A percentile compares a stretch with the other conserved stretches of the same genome.
phyloP scores from a whole-genome alignment of 2,797 vertebrate genomes.

The Dendrocincla tyrannina region DNA sequence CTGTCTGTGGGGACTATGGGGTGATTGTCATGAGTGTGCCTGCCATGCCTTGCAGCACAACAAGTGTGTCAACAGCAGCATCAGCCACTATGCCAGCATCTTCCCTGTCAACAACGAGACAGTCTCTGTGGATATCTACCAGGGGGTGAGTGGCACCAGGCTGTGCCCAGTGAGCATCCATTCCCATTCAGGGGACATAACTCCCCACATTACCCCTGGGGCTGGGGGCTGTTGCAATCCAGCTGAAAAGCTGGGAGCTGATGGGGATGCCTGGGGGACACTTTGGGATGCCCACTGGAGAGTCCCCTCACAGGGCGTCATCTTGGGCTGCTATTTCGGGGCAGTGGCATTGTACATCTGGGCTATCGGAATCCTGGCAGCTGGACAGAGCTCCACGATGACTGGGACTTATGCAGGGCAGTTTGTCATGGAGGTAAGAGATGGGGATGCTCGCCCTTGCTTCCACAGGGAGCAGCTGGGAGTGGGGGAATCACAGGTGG shows the following conservation, averaged over 20 bases:
- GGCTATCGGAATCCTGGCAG: conserved; percentile 80
- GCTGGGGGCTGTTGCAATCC: neutral
- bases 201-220: neutral
- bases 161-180: neutral
- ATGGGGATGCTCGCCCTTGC: accelerated
- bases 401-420: conserved; percentile 82
- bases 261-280: neutral
- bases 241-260: neutral
- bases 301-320: conserved; percentile 71
- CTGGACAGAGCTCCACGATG: conserved; percentile 84
- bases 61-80: conserved; percentile 74
- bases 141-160: conserved; percentile 66
- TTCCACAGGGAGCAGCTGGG: neutral
- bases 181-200: neutral
- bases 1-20: neutral
- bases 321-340: conserved; percentile 80
- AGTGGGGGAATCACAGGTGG: neutral
- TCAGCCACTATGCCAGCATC: conserved; percentile 62
- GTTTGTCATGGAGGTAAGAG: conserved; percentile 83
- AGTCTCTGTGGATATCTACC: conserved; percentile 78
- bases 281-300: neutral
- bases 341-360: conserved; percentile 78
- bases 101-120: conserved; percentile 72
- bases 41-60: conserved; percentile 56
- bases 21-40: accelerated